phyloP scores from a whole-genome alignment of 2,888 invertebrate species.

The Drosophila nr. fundita region DNA sequence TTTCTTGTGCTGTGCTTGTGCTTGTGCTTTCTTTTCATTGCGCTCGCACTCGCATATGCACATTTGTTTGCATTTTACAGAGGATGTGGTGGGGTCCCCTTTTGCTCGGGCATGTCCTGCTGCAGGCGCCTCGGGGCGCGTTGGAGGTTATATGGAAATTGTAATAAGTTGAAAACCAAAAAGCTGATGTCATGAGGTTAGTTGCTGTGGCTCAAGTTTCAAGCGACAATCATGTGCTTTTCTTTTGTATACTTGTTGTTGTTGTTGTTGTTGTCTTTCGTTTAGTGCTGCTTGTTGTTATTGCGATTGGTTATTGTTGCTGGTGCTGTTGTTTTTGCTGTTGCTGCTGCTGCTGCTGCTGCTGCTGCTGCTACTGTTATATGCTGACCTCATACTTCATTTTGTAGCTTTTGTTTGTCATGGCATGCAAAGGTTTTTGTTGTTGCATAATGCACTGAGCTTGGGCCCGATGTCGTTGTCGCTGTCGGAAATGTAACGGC shows the following conservation, averaged over 20 bases:
- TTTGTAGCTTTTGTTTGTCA: constrained; percentile 78
- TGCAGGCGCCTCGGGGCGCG: constrained; percentile 51
- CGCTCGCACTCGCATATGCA: constrained; percentile 68
- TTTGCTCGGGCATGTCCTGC: constrained; percentile 29
- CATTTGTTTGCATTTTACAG: constrained; percentile 71
- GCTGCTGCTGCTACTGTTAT: constrained; percentile 48
- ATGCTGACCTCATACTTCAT: constrained; percentile 80
- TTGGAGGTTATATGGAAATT: constrained; percentile 78
- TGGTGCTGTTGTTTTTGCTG: constrained; percentile 34
- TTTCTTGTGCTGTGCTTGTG: constrained; percentile 7
- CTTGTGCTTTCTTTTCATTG: constrained; percentile 60
- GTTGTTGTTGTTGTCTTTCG: constrained; percentile 17
- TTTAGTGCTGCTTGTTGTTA: constrained; percentile 31
- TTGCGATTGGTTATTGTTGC: neutral
- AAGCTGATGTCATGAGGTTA: constrained; percentile 81
- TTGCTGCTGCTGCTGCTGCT: constrained; percentile 31
- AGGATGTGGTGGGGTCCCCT: neutral
- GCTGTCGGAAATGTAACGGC: constrained; percentile 73
- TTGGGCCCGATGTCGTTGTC: constrained; percentile 48
- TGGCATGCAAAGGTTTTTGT: constrained; percentile 53
- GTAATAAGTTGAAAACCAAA: constrained; percentile 81
- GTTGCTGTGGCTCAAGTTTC: constrained; percentile 80
- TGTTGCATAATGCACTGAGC: constrained; percentile 73
- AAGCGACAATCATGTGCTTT: constrained; percentile 80
- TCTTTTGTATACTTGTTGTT: constrained; percentile 50